Evolutionary conservation across 2,797 vertebrate genomes (phyloP), one percentile per base, ranked within the genome.

Genomic region (Crax fasciolata): DNA sequence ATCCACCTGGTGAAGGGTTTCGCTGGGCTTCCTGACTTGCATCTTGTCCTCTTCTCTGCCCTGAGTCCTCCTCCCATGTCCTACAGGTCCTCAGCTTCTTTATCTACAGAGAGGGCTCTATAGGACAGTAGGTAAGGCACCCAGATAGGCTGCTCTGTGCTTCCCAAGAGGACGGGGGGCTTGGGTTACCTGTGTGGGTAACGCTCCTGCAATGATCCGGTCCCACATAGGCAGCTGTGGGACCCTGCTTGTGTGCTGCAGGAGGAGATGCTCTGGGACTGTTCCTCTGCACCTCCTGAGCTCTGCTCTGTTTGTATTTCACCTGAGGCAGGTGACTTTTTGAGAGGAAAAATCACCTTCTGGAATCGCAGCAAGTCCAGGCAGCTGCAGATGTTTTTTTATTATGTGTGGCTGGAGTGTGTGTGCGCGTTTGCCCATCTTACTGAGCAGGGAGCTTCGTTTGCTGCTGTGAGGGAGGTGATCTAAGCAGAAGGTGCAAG

Each of bases 401-500:
- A 32, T 66, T 49, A 5, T 0, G 1, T 4, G 18, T 32, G 52
- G 48, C 68, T 77, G 80, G 63, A 49, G 46, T 1, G 11, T 2
- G 24, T 25, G 28, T 38, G 58, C 35, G 11, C 68, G 2, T 70
- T 76, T 72, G 39, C 1, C 38, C 54, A 5, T 32, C 25, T 35
- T 13, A 7, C 65, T 19, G 73, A 70, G 79, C 63, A 10, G 68
- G 86, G 74, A 74, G 44, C 70, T 38, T 78, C 62, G 61, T 87
- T 93, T 72, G 65, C 65, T 79, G 38, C 27, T 1, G 8, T 77
- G 84, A 75, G 51, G 39, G 52, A 55, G 11, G 65, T 30, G 82
- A 51, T 52, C 39, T 18, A 24, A 66, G 79, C 90, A 92, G 92
- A 78, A 89, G 89, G 54, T 87, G 62, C 72, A 55, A 13, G 63